Evolutionary conservation across 2,113 vertebrate species (phyloP).

Genomic region (Charadrius vociferus): DNA sequence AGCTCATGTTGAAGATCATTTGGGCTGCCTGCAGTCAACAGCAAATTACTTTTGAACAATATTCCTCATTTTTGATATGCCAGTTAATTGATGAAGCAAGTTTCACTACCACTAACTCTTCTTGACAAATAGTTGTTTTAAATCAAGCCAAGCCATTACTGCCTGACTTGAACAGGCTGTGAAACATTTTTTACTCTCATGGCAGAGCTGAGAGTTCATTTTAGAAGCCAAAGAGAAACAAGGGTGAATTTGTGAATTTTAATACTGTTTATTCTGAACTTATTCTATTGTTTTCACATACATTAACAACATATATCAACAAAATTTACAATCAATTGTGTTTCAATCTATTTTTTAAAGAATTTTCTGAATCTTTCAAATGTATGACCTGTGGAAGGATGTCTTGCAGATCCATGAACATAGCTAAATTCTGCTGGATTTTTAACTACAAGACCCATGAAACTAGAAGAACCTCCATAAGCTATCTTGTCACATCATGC

Average conservation of each 20-base stretch:
- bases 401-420: neutral
- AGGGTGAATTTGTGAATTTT: neutral
- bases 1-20: neutral
- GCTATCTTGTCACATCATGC: neutral
- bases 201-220: neutral
- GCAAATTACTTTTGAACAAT: neutral
- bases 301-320: accelerated
- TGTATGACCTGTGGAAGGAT: neutral
- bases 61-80: neutral
- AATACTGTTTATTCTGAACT: neutral
- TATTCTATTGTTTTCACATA: neutral
- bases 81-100: neutral
- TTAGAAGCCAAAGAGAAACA: neutral
- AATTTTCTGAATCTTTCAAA: neutral
- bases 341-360: neutral
- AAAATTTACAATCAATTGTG: neutral
- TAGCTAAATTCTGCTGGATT: neutral
- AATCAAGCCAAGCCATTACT: neutral
- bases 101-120: neutral
- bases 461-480: neutral
- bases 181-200: neutral
- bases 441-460: neutral
- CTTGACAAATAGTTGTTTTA: neutral
- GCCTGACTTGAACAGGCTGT: neutral
- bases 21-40: neutral